Conservation (phyloP, 2,797 vertebrate species). For the Melanotaenia boesemani region DNA sequence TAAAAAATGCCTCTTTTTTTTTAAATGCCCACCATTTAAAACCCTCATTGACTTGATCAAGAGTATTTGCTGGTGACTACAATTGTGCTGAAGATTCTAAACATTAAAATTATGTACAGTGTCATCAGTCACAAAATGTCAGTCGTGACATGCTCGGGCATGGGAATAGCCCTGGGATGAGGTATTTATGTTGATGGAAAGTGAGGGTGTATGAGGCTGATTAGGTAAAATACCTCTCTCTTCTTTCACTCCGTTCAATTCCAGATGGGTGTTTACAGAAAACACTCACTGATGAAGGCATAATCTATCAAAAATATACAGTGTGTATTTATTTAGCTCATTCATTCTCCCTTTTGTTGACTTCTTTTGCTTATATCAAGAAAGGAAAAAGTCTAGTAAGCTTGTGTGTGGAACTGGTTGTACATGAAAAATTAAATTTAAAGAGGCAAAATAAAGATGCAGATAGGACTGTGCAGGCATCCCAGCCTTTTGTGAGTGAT, state of each 20-base stretch:
- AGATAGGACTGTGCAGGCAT: neutral
- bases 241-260: slow-evolving; percentile 71
- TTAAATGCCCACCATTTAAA: neutral
- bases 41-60: neutral
- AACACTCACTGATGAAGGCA: slow-evolving; percentile 67
- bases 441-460: neutral
- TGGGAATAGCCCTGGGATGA: slow-evolving; percentile 56
- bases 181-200: slow-evolving; percentile 68
- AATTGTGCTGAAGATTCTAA: slow-evolving; percentile 8
- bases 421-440: neutral
- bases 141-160: slow-evolving; percentile 53
- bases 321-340: slow-evolving; percentile 37
- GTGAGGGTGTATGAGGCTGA: slow-evolving; percentile 60
- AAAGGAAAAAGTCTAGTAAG: neutral
- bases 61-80: slow-evolving; percentile 4
- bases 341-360: slow-evolving; percentile 12
- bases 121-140: slow-evolving; percentile 43
- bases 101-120: slow-evolving; percentile 8
- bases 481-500: slow-evolving; percentile 18
- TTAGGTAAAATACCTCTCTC: slow-evolving; percentile 69
- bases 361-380: slow-evolving; percentile 7
- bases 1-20: neutral
- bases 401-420: neutral
- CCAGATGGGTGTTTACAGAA: slow-evolving; percentile 77
- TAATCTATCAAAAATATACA: slow-evolving; percentile 68